Percentiles rank a stretch among this genome's conserved stretches.
These are phyloP conservation scores for Ptiloglossa arizonensis DNA, from an alignment of 1,140 invertebrate species.

Conservation along the genomic window DNA sequence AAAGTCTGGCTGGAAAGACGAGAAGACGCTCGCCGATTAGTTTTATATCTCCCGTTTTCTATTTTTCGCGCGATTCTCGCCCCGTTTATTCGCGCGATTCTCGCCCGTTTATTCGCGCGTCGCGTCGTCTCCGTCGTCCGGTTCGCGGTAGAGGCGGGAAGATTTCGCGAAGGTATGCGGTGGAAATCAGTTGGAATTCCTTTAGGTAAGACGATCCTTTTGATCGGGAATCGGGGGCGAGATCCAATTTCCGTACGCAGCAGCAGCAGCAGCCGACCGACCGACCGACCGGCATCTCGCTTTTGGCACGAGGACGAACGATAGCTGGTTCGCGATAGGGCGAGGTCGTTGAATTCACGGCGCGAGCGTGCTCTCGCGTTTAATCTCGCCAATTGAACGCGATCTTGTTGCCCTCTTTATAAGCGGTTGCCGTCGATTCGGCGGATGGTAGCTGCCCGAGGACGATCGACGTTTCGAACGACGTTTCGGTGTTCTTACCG, in stretches of 20 bases:
- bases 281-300: background rate
- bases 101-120: background rate
- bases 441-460: background rate
- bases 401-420: conserved; percentile 29
- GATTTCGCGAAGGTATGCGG: background rate
- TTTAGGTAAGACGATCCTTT: conserved; percentile 12
- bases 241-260: conserved; percentile 39
- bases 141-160: background rate
- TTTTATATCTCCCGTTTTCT: too few relatives aligned
- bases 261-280: too few relatives aligned
- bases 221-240: conserved; percentile 10
- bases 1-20: too few relatives aligned
- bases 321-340: background rate
- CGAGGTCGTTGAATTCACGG: conserved; percentile 31
- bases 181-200: conserved; percentile 11
- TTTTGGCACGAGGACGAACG: background rate
- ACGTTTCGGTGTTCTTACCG: background rate
- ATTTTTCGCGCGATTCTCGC: background rate
- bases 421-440: conserved; percentile 9
- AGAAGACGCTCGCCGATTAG: too few relatives aligned
- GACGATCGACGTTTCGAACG: background rate
- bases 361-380: conserved; percentile 6
- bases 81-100: too few relatives aligned
- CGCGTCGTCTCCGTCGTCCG: background rate
- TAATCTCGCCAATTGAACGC: conserved; percentile 47